Evolutionary conservation across 2,113 vertebrate species (phyloP), one percentile per base, ranked within the genome.

Genomic region (Callaeas wilsoni): DNA sequence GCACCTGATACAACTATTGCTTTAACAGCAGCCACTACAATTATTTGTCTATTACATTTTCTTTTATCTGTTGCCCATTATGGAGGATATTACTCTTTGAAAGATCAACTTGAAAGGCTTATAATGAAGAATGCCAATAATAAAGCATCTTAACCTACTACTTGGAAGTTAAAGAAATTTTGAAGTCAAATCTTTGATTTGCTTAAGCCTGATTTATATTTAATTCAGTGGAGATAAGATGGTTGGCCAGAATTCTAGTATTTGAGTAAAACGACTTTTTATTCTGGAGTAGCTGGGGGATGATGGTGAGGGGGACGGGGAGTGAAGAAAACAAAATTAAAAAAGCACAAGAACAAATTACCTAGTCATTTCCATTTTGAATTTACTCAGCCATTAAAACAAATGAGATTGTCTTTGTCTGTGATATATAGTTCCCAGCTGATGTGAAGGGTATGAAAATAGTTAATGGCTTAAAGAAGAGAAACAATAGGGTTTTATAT

Each of bases 371-470:
- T 96, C 93, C 77, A 96, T 85, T 96, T 87, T 95, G 90, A 91
- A 93, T 97, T 91, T 96, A 83, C 80, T 94, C 91, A 70, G 55
- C 92, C 47, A 67, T 97, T 93, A 95, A 95, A 96, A 95, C 80
- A 93, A 90, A 94, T 91, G 86, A 94, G 95, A 79, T 84, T 96
- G 82, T 90, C 94, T 92, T 94, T 82, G 84, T 71, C 82, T 94
- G 83, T 92, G 94, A 94, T 94, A 56, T 63, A 93, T 87, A 55
- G 90, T 90, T 96, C 92, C 92, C 95, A 96, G 63, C 41, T 96
- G 93, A 95, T 93, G 33, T 87, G 79, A 84, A 93, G 90, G 35
- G 65, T 94, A 77, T 87, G 93, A 95, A 96, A 93, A 87, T 68
- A 73, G 86, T 95, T 93, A 96, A 93, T 80, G 81, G 37, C 67